Evolutionary conservation across 2,797 vertebrate species (phyloP).

Genomic region (Tamandua tetradactyla): DNA sequence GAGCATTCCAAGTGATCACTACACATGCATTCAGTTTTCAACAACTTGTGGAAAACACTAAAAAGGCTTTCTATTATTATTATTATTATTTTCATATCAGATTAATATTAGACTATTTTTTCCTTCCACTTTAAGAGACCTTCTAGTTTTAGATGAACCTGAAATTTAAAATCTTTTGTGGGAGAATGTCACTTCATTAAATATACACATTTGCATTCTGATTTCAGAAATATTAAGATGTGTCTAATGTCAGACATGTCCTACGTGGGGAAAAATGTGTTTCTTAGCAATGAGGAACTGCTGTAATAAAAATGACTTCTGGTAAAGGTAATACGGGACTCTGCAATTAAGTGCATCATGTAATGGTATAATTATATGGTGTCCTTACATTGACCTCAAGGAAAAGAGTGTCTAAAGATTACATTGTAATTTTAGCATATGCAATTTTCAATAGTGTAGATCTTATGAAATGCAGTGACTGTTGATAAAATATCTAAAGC

Average conservation of each 20-base stretch:
- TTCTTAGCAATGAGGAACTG: constrained; percentile 58
- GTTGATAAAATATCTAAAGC: constrained; percentile 47
- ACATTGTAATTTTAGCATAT: constrained; percentile 53
- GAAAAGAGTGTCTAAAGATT: constrained; percentile 62
- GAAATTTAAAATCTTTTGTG: background rate
- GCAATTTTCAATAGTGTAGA: constrained; percentile 31
- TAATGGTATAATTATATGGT: constrained; percentile 48
- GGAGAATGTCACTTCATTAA: background rate
- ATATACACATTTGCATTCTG: background rate
- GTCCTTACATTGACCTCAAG: constrained; percentile 53
- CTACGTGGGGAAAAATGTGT: background rate
- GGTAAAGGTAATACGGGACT: constrained; percentile 26
- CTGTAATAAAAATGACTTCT: constrained; percentile 61
- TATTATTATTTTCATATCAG: background rate
- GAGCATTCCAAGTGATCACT: background rate
- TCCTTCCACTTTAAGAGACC: background rate
- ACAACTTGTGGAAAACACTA: background rate
- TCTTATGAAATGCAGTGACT: constrained; percentile 21
- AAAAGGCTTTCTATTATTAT: background rate
- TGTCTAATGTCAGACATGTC: background rate
- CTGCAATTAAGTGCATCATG: constrained; percentile 53
- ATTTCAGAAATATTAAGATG: background rate
- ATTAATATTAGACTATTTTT: background rate
- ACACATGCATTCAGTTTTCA: constrained; percentile 21
- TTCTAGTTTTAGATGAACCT: background rate